Evolutionary conservation across 2,888 invertebrate genomes (phyloP), one percentile per base, ranked within the genome.

Genomic region (Campopleginae sp.): DNA sequence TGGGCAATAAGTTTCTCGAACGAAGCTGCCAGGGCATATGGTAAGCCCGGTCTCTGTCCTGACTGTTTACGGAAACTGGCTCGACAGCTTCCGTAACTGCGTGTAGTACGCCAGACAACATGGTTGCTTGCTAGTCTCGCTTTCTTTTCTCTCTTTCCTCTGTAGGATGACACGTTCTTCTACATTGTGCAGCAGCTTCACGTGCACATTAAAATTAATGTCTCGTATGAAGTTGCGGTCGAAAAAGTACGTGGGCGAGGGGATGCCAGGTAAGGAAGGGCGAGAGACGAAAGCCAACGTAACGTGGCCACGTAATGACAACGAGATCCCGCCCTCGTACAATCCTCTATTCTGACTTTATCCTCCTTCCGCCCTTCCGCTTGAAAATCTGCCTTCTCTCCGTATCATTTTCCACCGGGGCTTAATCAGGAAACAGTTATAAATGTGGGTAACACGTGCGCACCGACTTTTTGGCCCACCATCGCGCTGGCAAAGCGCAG

Each of bases 31-130:
- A 76, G 31, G 66, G 33, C 33, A 44, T 65, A 72, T 38, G 46
- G 61, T 54, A 70, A 23, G 17, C 54, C 58, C 63, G 48, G 68
- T 38, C 46, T 70, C 65, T 63, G 70, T 54, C 77, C 80, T 84
- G 82, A 85, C 88, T 92, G 90, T 90, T 91, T 91, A 90, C 91
- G 91, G 89, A 89, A 91, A 90, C 87, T 86, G 87, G 84, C 84
- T 61, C 80, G 65, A 80, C 79, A 71, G 83, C 48, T 72, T 65
- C 51, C 63, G 19, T 70, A 58, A 46, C 65, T 75, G 68, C n/a
- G 51, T 68, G 74, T 46, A 48, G 70, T 44, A 70, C 38, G 61
- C 51, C 38, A 72, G 66, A 70, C 74, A 61, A 38, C 80, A 46
- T 71, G 74, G 38, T 38, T 77, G 66, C 38, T 23, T 54, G 23